A percentile compares a stretch with the other conserved stretches of the same genome.
phyloP scores from a whole-genome alignment of 2,113 vertebrate species.

The Acinonyx jubatus region DNA sequence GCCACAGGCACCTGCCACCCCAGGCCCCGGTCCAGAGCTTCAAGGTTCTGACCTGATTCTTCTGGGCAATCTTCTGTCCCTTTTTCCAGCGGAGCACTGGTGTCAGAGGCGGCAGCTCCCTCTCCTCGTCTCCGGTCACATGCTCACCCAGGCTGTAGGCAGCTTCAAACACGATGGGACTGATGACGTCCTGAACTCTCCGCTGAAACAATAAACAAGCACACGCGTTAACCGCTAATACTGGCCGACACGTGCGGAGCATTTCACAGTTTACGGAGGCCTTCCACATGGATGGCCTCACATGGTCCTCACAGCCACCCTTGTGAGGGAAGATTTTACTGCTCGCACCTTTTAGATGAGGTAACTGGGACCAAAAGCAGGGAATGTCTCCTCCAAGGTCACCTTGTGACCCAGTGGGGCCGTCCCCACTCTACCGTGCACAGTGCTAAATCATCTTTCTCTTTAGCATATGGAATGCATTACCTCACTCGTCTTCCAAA shows the following conservation, averaged over 20 bases:
- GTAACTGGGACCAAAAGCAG: background rate
- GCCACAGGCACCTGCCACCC: background rate
- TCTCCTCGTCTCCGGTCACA: constrained; percentile 81
- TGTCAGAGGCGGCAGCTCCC: constrained; percentile 90
- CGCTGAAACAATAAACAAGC: constrained; percentile 87
- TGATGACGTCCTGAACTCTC: constrained; percentile 96
- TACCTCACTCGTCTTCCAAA: constrained; percentile 39
- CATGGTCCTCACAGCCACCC: background rate
- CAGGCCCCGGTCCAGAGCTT: rapidly evolving
- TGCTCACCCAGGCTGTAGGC: constrained; percentile 93
- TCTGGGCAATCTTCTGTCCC: constrained; percentile 93
- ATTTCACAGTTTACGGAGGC: background rate
- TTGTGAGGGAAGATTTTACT: background rate
- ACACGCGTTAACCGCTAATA: rapidly evolving
- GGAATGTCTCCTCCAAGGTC: background rate
- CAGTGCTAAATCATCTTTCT: background rate
- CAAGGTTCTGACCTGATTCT: constrained; percentile 91
- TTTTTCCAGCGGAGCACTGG: constrained; percentile 97
- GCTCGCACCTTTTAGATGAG: background rate
- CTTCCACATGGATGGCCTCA: background rate
- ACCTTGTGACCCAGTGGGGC: background rate
- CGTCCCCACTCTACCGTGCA: background rate
- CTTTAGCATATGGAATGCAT: constrained; percentile 41
- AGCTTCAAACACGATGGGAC: constrained; percentile 94
- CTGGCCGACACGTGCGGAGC: background rate